Conservation (phyloP, 2,888 invertebrate species). For the Dexiosoma caninum region DNA sequence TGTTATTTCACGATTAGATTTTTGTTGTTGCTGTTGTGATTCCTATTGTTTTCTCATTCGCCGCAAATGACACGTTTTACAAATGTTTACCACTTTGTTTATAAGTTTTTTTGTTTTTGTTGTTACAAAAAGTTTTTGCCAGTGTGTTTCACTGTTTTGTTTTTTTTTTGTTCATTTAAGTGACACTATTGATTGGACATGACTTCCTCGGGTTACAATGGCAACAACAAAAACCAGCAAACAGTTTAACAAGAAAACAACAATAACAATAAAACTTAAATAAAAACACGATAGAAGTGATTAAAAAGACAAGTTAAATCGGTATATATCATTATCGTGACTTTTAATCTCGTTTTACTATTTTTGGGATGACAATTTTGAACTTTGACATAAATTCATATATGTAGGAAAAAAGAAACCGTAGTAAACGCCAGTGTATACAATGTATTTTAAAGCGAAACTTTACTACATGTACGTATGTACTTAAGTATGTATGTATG, state of each 20-base stretch:
- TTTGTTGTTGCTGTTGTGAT: conserved; percentile 27
- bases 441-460: neutral
- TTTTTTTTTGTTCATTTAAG: neutral
- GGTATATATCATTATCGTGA: conserved; percentile 68
- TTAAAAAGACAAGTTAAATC: conserved; percentile 54
- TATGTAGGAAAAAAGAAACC: neutral
- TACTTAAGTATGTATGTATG: neutral
- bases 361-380: conserved; percentile 54
- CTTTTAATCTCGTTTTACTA: conserved; percentile 66
- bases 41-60: conserved; percentile 31
- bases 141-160: neutral
- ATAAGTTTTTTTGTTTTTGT: conserved; percentile 36
- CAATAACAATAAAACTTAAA: conserved; percentile 23
- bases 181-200: conserved; percentile 55
- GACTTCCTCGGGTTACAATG: conserved; percentile 39
- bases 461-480: neutral
- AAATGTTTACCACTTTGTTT: conserved; percentile 60
- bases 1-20: conserved; percentile 61
- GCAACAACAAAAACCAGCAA: neutral
- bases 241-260: neutral
- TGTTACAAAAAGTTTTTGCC: neutral
- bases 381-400: conserved; percentile 52
- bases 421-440: neutral
- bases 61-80: conserved; percentile 58
- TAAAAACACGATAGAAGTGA: conserved; percentile 38